phyloP scores from a whole-genome alignment of 2,888 invertebrate species.

The Torymus tubicola region DNA sequence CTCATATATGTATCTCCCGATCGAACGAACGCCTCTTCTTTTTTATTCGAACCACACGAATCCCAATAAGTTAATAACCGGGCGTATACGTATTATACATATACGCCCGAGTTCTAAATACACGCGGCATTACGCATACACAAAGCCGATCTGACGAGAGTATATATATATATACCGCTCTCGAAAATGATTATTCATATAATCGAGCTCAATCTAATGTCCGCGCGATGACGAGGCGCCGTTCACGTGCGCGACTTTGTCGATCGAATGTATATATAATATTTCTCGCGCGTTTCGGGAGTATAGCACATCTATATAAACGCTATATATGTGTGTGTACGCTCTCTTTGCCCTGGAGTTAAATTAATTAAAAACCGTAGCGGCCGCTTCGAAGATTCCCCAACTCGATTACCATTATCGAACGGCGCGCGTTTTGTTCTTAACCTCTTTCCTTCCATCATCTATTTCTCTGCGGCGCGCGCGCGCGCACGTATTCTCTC shows the following conservation, averaged over 20 bases:
- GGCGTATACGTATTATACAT: too few relatives aligned
- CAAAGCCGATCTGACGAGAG: conserved; percentile 39
- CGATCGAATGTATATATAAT: conserved; percentile 42
- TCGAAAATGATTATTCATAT: conserved; percentile 71
- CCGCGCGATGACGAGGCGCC: conserved; percentile 68
- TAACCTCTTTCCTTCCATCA: conserved; percentile 53
- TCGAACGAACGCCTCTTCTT: conserved; percentile 17
- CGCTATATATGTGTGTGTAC: neutral
- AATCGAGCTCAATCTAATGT: conserved; percentile 75
- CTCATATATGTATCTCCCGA: neutral
- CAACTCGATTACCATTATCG: conserved; percentile 54
- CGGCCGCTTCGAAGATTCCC: conserved; percentile 35
- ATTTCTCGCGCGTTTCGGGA: conserved; percentile 48
- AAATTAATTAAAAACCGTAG: conserved; percentile 52
- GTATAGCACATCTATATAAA: conserved; percentile 27
- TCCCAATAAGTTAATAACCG: conserved; percentile 26
- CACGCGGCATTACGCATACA: conserved; percentile 23
- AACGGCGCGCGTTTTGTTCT: conserved; percentile 54
- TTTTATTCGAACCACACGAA: neutral
- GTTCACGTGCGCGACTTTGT: conserved; percentile 32
- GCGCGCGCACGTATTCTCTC: conserved; percentile 11
- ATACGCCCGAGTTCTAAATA: conserved; percentile 20
- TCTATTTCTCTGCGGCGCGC: conserved; percentile 45
- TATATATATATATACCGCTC: conserved; percentile 14
- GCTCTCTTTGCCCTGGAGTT: conserved; percentile 46